Conservation (phyloP, 2,797 vertebrate species). For the Cyprinodon diabolis region DNA sequence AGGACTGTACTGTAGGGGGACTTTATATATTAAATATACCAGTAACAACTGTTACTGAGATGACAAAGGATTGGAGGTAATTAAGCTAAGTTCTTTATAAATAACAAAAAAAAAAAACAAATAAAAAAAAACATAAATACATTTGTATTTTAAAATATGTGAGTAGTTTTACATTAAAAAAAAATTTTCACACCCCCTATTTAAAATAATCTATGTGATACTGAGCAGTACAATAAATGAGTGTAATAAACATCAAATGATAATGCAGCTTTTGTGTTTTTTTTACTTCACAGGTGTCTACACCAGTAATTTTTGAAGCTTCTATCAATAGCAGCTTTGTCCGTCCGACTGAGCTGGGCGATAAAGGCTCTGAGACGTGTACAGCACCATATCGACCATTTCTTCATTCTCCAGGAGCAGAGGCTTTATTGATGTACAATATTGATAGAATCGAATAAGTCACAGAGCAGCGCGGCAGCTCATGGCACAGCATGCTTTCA, state of each 20-base stretch:
- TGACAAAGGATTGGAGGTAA: neutral
- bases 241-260: neutral
- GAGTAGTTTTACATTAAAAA: neutral
- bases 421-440: slow-evolving; percentile 30
- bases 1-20: too few species aligned
- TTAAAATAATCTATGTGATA: neutral
- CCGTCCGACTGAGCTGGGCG: slow-evolving; percentile 14
- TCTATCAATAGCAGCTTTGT: slow-evolving; percentile 33
- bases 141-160: neutral
- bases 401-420: slow-evolving; percentile 26
- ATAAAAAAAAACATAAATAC: neutral
- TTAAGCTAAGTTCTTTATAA: neutral
- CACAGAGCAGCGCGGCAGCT: slow-evolving; percentile 13
- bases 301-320: slow-evolving; percentile 4
- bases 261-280: neutral
- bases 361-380: slow-evolving; percentile 33
- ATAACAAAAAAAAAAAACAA: neutral
- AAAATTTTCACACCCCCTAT: neutral
- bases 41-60: neutral
- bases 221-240: neutral
- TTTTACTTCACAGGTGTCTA: neutral
- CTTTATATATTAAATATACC: too few species aligned
- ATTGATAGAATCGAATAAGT: slow-evolving; percentile 43
- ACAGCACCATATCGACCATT: slow-evolving; percentile 33
- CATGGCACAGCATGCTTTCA: slow-evolving; percentile 16